Conservation (phyloP, 2,797 vertebrate genomes). For the Macropus fuliginosus region DNA sequence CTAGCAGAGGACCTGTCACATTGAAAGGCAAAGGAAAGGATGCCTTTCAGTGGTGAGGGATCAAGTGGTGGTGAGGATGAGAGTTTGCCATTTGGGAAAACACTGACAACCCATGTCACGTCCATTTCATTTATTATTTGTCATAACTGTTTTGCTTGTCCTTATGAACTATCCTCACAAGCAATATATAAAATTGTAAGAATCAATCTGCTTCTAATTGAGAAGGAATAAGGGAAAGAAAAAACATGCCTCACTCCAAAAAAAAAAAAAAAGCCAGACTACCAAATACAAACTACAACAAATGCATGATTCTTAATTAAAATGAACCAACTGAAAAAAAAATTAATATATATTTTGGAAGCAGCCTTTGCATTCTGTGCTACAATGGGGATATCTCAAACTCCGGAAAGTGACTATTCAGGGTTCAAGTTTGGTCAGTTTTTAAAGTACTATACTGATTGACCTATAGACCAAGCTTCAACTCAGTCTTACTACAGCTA, state of each 20-base stretch:
- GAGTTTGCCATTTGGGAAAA: not conserved
- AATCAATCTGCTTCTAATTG: not conserved
- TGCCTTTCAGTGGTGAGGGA: not conserved
- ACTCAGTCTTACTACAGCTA: not conserved
- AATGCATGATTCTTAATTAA: not conserved
- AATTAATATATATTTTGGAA: not conserved
- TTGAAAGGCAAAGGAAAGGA: not conserved
- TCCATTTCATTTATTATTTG: not conserved
- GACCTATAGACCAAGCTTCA: not conserved
- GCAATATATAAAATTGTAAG: not conserved
- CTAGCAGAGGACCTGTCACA: not conserved
- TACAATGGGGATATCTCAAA: not conserved
- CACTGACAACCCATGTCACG: not conserved
- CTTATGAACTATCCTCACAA: not conserved
- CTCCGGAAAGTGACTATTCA: not conserved
- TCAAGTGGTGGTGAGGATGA: not conserved
- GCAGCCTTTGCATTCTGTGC: not conserved
- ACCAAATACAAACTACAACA: not conserved
- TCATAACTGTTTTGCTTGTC: not conserved
- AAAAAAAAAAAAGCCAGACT: not conserved
- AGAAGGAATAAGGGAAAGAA: not conserved
- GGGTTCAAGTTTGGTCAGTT: not conserved
- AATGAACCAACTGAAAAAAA: not conserved
- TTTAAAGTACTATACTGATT: not conserved
- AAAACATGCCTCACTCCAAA: not conserved